Evolutionary conservation across 2,113 vertebrate genomes (phyloP), one percentile per base, ranked within the genome.

Genomic region (Struthidea cinerea): DNA sequence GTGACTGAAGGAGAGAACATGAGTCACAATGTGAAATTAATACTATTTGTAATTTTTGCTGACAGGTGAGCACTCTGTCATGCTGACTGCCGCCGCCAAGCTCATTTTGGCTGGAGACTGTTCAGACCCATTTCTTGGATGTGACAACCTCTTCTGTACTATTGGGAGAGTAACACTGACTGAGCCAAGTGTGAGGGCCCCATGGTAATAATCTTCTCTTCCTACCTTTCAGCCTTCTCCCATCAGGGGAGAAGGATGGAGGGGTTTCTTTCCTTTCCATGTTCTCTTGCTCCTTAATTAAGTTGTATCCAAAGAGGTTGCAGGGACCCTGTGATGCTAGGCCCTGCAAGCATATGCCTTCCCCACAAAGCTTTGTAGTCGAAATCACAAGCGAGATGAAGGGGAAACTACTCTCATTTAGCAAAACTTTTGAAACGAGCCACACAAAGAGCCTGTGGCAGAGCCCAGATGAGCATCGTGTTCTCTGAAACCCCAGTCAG

Each of bases 11-110:
- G 55, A 59, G 47, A 75, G 39, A 93, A 87, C 1, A 3, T 61
- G 86, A 87, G 56, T 53, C 52, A 89, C 16, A 56, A 64, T 23
- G 52, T 56, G 91, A 68, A 78, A 90, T 81, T 87, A 64, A 92
- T 87, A 81, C 47, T 52, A 41, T 44, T 61, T 69, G 63, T 39
- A 37, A 30, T 41, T 47, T 86, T 70, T 81, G 35, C 47, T 89
- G 65, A 44, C 37, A 75, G 46, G 44, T 0, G 1, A 87, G n/a
- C 0, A 0, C 61, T 88, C 57, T 73, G 78, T 49, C 78, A 85
- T 0, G 0, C 53, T 78, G 84, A 26, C 53, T 57, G 18, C 57
- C 2, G 3, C 41, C 0, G 5, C 5, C 1, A 3, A 67, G 56
- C 37, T 82, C 10, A 19, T 65, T 65, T 83, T 88, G 71, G 63